Evolutionary conservation across 2,888 invertebrate genomes (phyloP).

Genomic region (Xanthia togata): DNA sequence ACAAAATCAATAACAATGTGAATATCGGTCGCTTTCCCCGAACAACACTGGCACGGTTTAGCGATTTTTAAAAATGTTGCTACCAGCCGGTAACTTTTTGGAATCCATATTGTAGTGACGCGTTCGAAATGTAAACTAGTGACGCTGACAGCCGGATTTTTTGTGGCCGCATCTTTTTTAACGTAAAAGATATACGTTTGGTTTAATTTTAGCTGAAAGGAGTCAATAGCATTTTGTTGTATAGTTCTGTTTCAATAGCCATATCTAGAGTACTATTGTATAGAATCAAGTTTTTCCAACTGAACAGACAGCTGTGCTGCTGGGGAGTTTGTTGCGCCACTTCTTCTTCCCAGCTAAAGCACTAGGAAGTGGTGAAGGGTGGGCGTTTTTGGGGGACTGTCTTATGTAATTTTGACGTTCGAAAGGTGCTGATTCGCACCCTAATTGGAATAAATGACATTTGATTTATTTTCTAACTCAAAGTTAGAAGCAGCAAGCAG

Average conservation of each 20-base stretch:
- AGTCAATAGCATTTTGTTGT: neutral
- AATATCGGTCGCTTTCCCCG: neutral
- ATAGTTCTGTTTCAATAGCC: neutral
- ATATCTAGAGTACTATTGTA: neutral
- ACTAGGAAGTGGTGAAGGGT: too few relatives aligned
- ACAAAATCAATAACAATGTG: slow-evolving; percentile 18
- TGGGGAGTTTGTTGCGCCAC: too few relatives aligned
- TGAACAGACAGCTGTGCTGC: too few relatives aligned
- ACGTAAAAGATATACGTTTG: neutral
- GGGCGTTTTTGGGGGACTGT: too few relatives aligned
- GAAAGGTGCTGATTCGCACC: too few relatives aligned
- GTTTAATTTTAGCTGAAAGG: neutral
- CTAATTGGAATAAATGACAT: too few relatives aligned
- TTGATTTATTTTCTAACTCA: too few relatives aligned
- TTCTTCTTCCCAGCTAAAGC: too few relatives aligned
- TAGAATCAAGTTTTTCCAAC: too few relatives aligned
- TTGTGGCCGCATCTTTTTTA: slow-evolving; percentile 6
- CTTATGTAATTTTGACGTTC: too few relatives aligned
- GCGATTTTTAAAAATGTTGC: slow-evolving; percentile 37
- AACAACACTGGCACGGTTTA: slow-evolving; percentile 27
- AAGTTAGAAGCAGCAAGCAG: too few relatives aligned
- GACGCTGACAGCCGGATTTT: slow-evolving; percentile 10
- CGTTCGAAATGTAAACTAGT: slow-evolving; percentile 43
- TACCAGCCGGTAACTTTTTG: slow-evolving; percentile 26
- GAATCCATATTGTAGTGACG: slow-evolving; percentile 33